Evolutionary conservation across 2,888 invertebrate species (phyloP).

Genomic region (Netelia virgata): DNA sequence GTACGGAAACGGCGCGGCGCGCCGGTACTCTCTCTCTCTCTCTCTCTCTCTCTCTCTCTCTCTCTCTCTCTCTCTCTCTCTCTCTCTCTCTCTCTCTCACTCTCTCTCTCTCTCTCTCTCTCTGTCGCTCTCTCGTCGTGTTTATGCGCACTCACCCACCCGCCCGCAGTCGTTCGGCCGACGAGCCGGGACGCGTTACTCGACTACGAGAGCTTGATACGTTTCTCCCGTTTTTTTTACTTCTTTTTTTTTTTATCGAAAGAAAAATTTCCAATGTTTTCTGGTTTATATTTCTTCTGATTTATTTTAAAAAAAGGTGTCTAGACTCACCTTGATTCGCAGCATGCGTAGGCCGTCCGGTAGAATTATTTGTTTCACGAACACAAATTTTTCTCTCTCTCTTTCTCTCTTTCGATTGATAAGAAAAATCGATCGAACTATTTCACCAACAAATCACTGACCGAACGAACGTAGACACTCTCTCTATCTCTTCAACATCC

Average conservation of each 20-base stretch:
- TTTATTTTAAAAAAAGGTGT: neutral
- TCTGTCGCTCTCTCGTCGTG: conserved; percentile 40
- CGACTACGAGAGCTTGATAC: conserved; percentile 6
- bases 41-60: neutral
- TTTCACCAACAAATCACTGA: conserved; percentile 26
- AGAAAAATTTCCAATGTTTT: neutral
- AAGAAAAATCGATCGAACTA: conserved; percentile 37
- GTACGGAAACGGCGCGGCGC: conserved; percentile 67
- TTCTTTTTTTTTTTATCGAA: neutral
- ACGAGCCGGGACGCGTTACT: conserved; percentile 69
- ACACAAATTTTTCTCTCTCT: conserved; percentile 26
- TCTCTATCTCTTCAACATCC: conserved; percentile 12
- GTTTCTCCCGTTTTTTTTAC: neutral
- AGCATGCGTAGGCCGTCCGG: conserved; percentile 78
- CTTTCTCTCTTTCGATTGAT: neutral
- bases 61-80: conserved; percentile 7
- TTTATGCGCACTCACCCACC: conserved; percentile 62
- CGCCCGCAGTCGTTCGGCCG: conserved; percentile 69
- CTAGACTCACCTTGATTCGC: conserved; percentile 70
- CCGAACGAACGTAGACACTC: neutral
- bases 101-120: neutral
- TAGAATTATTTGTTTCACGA: conserved; percentile 13
- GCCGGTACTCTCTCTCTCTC: conserved; percentile 6
- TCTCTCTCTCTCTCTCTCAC: neutral
- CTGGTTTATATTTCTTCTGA: neutral